phyloP scores from a whole-genome alignment of 2,888 invertebrate genomes.

The Melinaea menophilus region DNA sequence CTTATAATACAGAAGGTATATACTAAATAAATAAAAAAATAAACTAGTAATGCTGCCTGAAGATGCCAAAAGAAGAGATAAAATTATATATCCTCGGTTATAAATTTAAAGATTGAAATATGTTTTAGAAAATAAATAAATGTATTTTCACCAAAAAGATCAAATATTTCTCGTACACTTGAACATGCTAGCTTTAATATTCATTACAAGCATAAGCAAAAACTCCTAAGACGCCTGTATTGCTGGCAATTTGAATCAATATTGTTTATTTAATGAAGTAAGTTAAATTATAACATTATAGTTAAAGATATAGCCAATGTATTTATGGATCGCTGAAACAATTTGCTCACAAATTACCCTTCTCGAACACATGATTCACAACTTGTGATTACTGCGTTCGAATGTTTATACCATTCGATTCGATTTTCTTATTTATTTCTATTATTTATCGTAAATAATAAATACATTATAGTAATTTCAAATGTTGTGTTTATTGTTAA shows the following conservation, averaged over 20 bases:
- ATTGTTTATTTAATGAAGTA: background rate
- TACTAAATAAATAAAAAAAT: too few relatives aligned
- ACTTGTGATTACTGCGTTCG: conserved; percentile 31
- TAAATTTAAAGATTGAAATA: too few relatives aligned
- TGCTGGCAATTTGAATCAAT: background rate
- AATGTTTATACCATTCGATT: conserved; percentile 32
- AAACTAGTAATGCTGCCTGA: too few relatives aligned
- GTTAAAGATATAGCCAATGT: conserved; percentile 21
- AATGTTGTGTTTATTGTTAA: background rate
- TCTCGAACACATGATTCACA: conserved; percentile 49
- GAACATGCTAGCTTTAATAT: too few relatives aligned
- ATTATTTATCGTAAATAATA: background rate
- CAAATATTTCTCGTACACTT: too few relatives aligned
- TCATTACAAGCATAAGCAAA: too few relatives aligned
- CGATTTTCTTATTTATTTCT: conserved; percentile 26
- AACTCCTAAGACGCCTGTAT: too few relatives aligned
- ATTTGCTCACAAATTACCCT: conserved; percentile 44
- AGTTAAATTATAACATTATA: background rate
- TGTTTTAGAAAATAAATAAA: too few relatives aligned
- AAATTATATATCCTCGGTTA: too few relatives aligned
- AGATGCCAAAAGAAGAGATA: too few relatives aligned
- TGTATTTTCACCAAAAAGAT: too few relatives aligned
- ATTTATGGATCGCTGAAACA: conserved; percentile 45
- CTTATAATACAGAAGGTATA: too few relatives aligned
- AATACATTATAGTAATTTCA: background rate